Percentiles rank a stretch among this genome's conserved stretches.
phyloP scores from a whole-genome alignment of 2,888 invertebrate species.

The Shargacucullia verbasci region DNA sequence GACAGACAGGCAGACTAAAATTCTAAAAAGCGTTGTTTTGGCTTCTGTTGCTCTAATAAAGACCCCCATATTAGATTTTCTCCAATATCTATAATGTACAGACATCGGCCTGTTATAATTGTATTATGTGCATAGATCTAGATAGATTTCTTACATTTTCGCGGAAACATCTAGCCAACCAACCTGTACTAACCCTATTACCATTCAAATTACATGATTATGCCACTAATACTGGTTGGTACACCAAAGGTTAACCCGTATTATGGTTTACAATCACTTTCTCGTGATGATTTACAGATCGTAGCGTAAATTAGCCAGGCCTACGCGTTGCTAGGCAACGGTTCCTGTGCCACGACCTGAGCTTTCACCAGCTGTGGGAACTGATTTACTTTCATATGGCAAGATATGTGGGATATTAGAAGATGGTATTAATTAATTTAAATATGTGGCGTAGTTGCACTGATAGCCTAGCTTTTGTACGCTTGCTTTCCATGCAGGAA shows the following conservation, averaged over 20 bases:
- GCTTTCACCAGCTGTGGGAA: conserved; percentile 53
- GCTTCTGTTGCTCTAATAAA: too few species aligned
- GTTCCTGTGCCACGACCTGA: conserved; percentile 46
- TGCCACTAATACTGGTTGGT: conserved; percentile 36
- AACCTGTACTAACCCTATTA: conserved; percentile 10
- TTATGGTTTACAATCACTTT: conserved; percentile 53
- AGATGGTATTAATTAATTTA: too few species aligned
- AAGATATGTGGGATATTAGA: too few species aligned
- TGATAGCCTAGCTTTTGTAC: too few species aligned
- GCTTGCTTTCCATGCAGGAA: too few species aligned
- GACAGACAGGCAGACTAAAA: too few species aligned
- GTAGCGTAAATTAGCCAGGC: conserved; percentile 56
- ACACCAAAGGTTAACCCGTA: conserved; percentile 45
- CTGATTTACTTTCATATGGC: conserved; percentile 40
- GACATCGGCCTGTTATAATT: too few species aligned
- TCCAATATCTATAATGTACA: too few species aligned
- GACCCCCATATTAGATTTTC: too few species aligned
- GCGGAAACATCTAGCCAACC: conserved; percentile 4
- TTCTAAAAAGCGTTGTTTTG: too few species aligned
- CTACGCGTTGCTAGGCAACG: conserved; percentile 53
- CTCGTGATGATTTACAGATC: conserved; percentile 58
- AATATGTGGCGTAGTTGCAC: too few species aligned
- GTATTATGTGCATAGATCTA: too few species aligned
- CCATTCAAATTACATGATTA: conserved; percentile 50
- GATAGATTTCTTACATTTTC: neutral